Evolutionary conservation across 2,797 vertebrate genomes (phyloP), one percentile per base, ranked within the genome.

Genomic region (Gobionotothen gibberifrons): DNA sequence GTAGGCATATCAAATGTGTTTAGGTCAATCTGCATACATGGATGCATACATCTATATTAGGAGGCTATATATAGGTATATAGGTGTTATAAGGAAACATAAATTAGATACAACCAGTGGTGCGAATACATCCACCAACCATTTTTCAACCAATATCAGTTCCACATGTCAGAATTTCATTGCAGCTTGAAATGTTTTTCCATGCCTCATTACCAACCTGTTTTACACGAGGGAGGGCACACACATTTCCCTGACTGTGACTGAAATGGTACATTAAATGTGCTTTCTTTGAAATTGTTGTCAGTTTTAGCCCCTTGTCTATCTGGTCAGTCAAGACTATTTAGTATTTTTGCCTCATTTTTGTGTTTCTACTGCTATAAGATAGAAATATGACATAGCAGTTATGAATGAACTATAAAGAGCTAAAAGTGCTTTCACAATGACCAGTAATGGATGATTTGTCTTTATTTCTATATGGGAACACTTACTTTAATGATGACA

Each of bases 111-210:
- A 44, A 47, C 36, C 66, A 65, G 19, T 4, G 17, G 57, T 14
- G 60, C 29, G 15, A 56, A 72, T 26, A 72, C 16, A 14, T 74
- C 70, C 43, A 58, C 59, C 42, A n/a, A 57, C 61, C 51, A 75
- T 81, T 77, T 67, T 54, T 87, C 85, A 85, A 63, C 74, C 53
- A 46, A 61, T 44, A 13, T 40, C 52, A 67, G 44, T 69, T 81
- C 58, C 75, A 69, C 40, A 2, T 67, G 76, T 85, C 82, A 84
- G 57, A 57, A 52, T 71, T 71, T 61, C 59, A 73, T 26, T 61
- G 76, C 59, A 43, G 84, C 78, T 74, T 82, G 78, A 81, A 83
- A 86, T 76, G 67, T 70, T 81, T 75, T 48, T 22, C 15, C 58
- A 76, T 29, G 78, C 63, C 68, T 82, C 72, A 82, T 88, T 88